Evolutionary conservation across 1,140 invertebrate species (phyloP), one percentile per base, ranked within the genome.

Genomic region (Trichonephila inaurata): DNA sequence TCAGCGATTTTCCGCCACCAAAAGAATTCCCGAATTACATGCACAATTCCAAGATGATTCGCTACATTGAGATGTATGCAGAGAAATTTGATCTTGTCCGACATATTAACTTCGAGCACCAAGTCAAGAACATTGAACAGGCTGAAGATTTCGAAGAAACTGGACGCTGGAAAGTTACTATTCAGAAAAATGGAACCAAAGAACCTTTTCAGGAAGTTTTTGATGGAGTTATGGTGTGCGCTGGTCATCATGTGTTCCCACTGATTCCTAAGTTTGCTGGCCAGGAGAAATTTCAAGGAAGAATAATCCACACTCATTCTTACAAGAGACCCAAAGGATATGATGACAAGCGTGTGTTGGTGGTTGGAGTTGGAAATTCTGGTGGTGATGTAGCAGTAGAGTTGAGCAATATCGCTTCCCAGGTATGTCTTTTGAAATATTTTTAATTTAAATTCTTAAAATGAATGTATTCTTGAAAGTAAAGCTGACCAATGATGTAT

Each of bases 321-420:
- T 96, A 96, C 94, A 95, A 95, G 66, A 95, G 95, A 77, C 94
- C 94, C 21, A 89, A 90, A 21, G 95, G 95, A 16, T 96, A 95
- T 93, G 95, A 96, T 81, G 95, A 95, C 61, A 96, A 96, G 94
- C 94, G 95, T 40, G 96, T 96, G 12, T 94, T 97, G 21, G 95
- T 97, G 28, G 94, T 97, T 24, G 96, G 96, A n/a, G 96, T 97
- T 61, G 96, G 96, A 18, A 97, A 97, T 95, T 97, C 96, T 12
- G 96, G 96, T 19, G 95, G 95, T 8, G 96, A 97, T 94, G 96
- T 96, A 58, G 96, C 96, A 28, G 96, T 96, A 7, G 96, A 97
- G 90, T 92, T 97, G 14, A 96, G 95, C 60, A 95, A 95, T 90
- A 95, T 96, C n/a, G 95, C 96, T 62, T 95, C 96, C 86, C 94